Conservation (phyloP, 2,888 invertebrate genomes). For the Macrosiphum euphorbiae region DNA sequence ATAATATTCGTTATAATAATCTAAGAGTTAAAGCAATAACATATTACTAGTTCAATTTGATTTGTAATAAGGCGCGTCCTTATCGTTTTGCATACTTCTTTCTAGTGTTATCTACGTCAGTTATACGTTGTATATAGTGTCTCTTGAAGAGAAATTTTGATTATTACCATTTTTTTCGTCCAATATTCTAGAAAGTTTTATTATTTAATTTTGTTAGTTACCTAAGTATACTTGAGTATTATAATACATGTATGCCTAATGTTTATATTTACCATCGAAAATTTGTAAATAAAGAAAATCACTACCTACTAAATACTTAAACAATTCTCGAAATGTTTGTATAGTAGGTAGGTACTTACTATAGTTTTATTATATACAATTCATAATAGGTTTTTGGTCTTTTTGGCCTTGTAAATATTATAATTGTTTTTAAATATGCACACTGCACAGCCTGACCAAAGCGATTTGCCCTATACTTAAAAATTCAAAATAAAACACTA, state of each 20-base stretch:
- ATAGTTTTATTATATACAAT: not conserved
- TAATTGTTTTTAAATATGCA: slow-evolving; percentile 35
- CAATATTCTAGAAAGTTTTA: slow-evolving; percentile 1
- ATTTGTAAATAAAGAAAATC: not conserved
- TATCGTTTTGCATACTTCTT: slow-evolving; percentile 60
- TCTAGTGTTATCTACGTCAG: slow-evolving; percentile 18
- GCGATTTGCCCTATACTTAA: not conserved
- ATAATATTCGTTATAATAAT: slow-evolving; percentile 45
- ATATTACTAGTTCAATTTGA: slow-evolving; percentile 51
- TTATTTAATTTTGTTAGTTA: not conserved
- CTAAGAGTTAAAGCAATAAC: slow-evolving; percentile 36
- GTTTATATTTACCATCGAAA: not conserved
- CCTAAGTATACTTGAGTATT: not conserved
- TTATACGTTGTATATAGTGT: not conserved
- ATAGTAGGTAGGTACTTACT: not conserved
- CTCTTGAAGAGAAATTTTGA: slow-evolving; percentile 33
- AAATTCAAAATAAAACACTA: not conserved
- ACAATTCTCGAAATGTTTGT: not conserved
- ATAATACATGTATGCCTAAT: not conserved
- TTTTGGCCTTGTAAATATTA: not conserved
- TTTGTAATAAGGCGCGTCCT: slow-evolving; percentile 54
- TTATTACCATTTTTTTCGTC: slow-evolving; percentile 26
- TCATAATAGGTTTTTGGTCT: not conserved
- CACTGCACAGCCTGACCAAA: too few species aligned
- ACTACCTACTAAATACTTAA: not conserved